Base-by-base conservation (phyloP, 2,113 vertebrate species). In the Columba janthina region DNA sequence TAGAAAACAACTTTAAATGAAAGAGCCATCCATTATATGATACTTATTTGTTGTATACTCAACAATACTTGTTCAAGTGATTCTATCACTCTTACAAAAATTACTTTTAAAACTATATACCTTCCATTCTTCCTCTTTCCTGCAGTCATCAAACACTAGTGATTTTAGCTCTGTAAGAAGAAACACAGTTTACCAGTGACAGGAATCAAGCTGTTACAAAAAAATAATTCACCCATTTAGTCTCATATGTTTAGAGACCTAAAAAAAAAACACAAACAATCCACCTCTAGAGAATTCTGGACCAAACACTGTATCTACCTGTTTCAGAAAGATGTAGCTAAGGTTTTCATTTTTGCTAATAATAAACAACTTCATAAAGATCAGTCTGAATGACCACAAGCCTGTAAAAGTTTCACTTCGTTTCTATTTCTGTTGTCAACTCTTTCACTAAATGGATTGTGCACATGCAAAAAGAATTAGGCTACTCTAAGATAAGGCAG, bases 61-160 rank as follows among this genome's bases (percentile, higher is more conserved):
- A 13, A 18, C 1, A 0, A 85, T 8, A 77, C 17, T 36, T 44
- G 6, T 20, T 64, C 28, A 50, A 74, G 36, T 14, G 1, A 66
- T 34, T 32, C n/a, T 53, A 51, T 64, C 29, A 70, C 57, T 93
- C 19, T 65, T 32, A 53, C 3, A 61, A 69, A 19, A 96, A 44
- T 13, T 32, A 40, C 7, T 44, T 16, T 8, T 69, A 36, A 5
- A 29, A 70, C 74, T 77, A 11, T 69, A 11, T 98, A 98, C 98
- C 98, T 98, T 98, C 98, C 98, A 98, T 96, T 98, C 98, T 11
- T 97, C 98, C 88, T 98, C 98, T 92, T 98, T 98, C 72, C 56
- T 97, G 69, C 97, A 98, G 84, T 98, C 98, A 96, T 98, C 98
- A 89, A 98, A 97, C 25, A 98, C 36, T 53, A 78, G 25, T 69